Evolutionary conservation across 2,797 vertebrate genomes (phyloP).

Genomic region (Poeciliopsis infans): DNA sequence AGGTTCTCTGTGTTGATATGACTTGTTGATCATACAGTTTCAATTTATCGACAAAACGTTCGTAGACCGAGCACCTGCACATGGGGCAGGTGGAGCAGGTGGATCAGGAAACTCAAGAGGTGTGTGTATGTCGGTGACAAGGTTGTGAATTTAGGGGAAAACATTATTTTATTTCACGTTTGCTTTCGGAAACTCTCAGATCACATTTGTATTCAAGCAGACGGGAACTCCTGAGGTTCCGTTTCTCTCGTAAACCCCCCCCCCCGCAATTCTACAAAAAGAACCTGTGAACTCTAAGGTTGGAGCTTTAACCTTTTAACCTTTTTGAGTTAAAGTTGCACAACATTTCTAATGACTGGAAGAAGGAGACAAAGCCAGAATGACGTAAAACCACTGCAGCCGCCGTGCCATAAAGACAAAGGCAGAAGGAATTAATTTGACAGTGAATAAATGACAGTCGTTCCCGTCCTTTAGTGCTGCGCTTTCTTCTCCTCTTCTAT

Average conservation of each 20-base stretch:
- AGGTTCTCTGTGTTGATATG: neutral
- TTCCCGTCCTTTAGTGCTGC: slow-evolving; percentile 71
- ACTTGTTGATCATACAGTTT: neutral
- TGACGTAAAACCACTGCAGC: slow-evolving; percentile 25
- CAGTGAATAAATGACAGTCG: slow-evolving; percentile 86
- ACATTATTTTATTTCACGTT: neutral
- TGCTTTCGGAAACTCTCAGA: neutral
- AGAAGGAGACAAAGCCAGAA: slow-evolving; percentile 43
- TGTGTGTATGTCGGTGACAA: neutral
- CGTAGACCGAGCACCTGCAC: neutral
- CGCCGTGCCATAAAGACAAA: slow-evolving; percentile 45
- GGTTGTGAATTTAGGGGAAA: neutral
- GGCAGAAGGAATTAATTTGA: slow-evolving; percentile 88
- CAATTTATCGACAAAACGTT: neutral
- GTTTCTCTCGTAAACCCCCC: neutral
- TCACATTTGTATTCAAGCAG: neutral
- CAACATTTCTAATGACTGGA: slow-evolving; percentile 73
- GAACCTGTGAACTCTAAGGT: neutral
- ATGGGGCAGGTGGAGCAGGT: neutral
- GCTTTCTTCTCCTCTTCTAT: slow-evolving; percentile 60
- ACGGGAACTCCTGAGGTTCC: neutral
- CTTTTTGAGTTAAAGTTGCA: slow-evolving; percentile 33
- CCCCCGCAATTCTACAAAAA: neutral
- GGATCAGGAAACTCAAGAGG: neutral
- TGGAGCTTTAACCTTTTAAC: slow-evolving; percentile 1